phyloP scores from a whole-genome alignment of 2,888 invertebrate species.

The Noctua janthe region DNA sequence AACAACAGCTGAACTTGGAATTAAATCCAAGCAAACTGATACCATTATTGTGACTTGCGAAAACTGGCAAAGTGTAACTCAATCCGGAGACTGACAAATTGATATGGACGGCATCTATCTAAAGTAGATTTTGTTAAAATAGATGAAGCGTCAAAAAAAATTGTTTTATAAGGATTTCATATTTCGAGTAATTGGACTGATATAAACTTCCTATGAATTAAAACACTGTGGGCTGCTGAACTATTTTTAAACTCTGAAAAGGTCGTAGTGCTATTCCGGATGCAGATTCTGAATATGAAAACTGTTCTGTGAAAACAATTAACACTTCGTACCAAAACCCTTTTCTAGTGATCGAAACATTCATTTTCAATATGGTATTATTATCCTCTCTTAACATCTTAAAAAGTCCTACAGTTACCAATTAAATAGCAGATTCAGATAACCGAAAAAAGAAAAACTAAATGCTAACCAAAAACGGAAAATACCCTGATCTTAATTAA shows the following conservation, averaged over 20 bases:
- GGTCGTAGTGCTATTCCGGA: neutral
- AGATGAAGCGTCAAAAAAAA: constrained; percentile 13
- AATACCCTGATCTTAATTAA: too few relatives aligned
- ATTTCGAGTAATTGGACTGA: neutral
- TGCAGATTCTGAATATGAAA: neutral
- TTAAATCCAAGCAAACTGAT: constrained; percentile 46
- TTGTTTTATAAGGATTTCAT: constrained; percentile 11
- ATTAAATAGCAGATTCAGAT: neutral
- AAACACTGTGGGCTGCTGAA: neutral
- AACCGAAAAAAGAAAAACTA: neutral
- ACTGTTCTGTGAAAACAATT: neutral
- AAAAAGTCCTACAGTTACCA: neutral
- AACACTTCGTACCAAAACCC: neutral
- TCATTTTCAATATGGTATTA: too few relatives aligned
- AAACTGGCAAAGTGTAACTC: constrained; percentile 58
- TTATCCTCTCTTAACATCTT: neutral
- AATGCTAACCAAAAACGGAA: neutral
- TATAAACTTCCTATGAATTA: constrained; percentile 4
- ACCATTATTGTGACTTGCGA: constrained; percentile 59
- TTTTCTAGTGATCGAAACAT: neutral
- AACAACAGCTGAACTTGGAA: constrained; percentile 48
- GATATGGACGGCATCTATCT: constrained; percentile 26
- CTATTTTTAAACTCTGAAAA: constrained; percentile 21
- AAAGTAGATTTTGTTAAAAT: constrained; percentile 25
- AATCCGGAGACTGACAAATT: constrained; percentile 58